A percentile compares a stretch with the other conserved stretches of the same genome.
These are phyloP conservation scores for Mormyrus hasselquistii DNA, from an alignment of 2,797 vertebrate genomes.

Conservation along the genomic window DNA sequence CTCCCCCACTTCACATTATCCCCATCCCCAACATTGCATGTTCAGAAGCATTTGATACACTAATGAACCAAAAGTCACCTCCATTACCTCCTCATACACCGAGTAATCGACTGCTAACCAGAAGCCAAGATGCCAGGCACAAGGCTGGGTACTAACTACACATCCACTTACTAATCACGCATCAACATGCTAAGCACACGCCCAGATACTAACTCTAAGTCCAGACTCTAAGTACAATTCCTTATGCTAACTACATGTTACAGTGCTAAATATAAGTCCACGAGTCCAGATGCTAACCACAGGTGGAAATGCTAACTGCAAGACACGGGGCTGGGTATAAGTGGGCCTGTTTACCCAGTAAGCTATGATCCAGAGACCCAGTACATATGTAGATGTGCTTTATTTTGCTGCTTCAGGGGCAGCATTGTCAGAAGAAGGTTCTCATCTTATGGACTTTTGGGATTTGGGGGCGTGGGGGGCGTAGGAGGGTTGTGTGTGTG, in stretches of 20 bases:
- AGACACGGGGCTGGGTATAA: constrained; percentile 97
- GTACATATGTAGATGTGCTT: constrained; percentile 96
- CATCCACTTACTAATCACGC: not conserved
- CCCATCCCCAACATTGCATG: not conserved
- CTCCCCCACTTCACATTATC: not conserved
- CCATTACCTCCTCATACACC: not conserved
- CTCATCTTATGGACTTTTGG: constrained; percentile 89
- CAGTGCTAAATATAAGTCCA: not conserved
- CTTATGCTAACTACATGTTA: not conserved
- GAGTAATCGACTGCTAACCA: not conserved
- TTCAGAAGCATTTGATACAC: not conserved
- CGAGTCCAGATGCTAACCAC: not conserved
- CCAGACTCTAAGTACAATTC: not conserved
- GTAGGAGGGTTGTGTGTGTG: constrained; percentile 33
- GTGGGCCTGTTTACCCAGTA: constrained; percentile 99
- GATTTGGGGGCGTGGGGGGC: constrained; percentile 57
- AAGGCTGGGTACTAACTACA: not conserved
- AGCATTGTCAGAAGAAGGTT: constrained; percentile 82
- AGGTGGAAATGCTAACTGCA: constrained; percentile 73
- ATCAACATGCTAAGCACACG: not conserved
- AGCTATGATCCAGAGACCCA: constrained; percentile 93
- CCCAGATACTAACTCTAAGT: not conserved
- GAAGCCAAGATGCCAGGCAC: not conserved
- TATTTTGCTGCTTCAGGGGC: constrained; percentile 93
- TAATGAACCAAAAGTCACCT: not conserved